Percentiles rank a stretch among this genome's conserved stretches.
Conservation (phyloP, 2,113 vertebrate species). For the Cavia porcellus region DNA sequence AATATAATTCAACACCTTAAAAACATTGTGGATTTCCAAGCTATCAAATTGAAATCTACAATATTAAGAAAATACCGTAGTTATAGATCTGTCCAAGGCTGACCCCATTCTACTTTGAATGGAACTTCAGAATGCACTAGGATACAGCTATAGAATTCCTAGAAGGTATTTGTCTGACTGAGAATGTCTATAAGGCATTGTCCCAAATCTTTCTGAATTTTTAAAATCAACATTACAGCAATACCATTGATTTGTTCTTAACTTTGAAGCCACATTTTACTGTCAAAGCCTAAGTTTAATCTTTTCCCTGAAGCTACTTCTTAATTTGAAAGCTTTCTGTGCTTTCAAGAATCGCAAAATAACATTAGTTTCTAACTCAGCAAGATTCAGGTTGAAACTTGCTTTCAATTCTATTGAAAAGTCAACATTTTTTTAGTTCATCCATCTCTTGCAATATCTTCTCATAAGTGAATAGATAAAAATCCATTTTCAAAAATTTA, state of each 20-base stretch:
- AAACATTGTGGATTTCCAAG: conserved; percentile 4
- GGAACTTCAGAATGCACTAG: background rate
- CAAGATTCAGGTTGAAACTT: background rate
- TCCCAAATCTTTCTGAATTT: conserved; percentile 4
- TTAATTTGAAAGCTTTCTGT: conserved; percentile 48
- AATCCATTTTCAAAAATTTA: background rate
- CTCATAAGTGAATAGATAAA: background rate
- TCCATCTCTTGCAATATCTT: background rate
- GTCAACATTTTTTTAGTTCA: background rate
- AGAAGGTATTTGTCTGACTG: background rate
- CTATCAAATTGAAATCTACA: conserved; percentile 10
- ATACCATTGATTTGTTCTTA: conserved; percentile 27
- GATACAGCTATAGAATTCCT: conserved; percentile 8
- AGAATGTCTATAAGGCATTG: background rate
- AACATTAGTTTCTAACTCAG: conserved; percentile 35
- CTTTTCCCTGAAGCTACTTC: conserved; percentile 50
- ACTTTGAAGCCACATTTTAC: conserved; percentile 24
- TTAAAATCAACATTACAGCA: conserved; percentile 18
- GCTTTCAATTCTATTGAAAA: conserved; percentile 46
- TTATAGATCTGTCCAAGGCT: background rate
- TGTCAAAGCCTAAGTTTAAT: conserved; percentile 15
- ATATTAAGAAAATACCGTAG: background rate
- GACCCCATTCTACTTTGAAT: background rate
- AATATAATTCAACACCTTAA: conserved; percentile 11
- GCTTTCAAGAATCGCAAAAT: conserved; percentile 21